Evolutionary conservation across 1,140 invertebrate genomes (phyloP).

Genomic region (Drosophila auraria): DNA sequence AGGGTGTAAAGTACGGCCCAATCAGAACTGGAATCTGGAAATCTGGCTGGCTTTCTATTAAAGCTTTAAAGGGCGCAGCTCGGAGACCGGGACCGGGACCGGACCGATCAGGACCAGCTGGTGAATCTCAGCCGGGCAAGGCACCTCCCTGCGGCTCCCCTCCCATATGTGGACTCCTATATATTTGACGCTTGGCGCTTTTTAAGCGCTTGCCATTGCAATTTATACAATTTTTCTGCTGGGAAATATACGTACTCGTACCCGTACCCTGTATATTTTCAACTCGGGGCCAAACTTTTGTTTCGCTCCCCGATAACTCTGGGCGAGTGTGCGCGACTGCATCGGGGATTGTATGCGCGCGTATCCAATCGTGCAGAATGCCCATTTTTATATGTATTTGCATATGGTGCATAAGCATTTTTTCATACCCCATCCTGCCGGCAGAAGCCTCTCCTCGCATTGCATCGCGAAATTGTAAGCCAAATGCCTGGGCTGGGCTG

Average conservation of each 20-base stretch:
- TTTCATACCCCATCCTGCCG: slow-evolving; percentile 49
- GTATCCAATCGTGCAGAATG: slow-evolving; percentile 77
- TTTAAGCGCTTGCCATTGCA: slow-evolving; percentile 42
- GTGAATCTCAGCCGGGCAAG: slow-evolving; percentile 47
- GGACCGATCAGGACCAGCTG: slow-evolving; percentile 19
- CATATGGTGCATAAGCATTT: slow-evolving; percentile 80
- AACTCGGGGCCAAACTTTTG: slow-evolving; percentile 70
- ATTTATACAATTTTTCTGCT: slow-evolving; percentile 64
- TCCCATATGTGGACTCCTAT: slow-evolving; percentile 61
- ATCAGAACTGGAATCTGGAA: slow-evolving; percentile 3
- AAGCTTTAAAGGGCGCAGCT: slow-evolving; percentile 39
- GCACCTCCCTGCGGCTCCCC: slow-evolving; percentile 11
- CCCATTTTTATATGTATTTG: slow-evolving; percentile 75
- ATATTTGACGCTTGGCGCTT: slow-evolving; percentile 30
- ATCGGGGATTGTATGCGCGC: slow-evolving; percentile 31
- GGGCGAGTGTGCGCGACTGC: slow-evolving; percentile 23
- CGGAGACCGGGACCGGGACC: slow-evolving; percentile 3
- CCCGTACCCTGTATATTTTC: slow-evolving; percentile 15
- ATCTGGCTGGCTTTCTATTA: slow-evolving; percentile 27
- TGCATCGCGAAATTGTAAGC: slow-evolving; percentile 23
- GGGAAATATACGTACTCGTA: slow-evolving; percentile 28
- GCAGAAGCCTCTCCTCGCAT: slow-evolving; percentile 5
- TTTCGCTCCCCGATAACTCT: slow-evolving; percentile 58
- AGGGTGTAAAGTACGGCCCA: slow-evolving; percentile 32
- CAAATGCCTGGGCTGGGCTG: slow-evolving; percentile 13